phyloP scores from a whole-genome alignment of 2,797 vertebrate species.

The Parotocinclus haroldoi region DNA sequence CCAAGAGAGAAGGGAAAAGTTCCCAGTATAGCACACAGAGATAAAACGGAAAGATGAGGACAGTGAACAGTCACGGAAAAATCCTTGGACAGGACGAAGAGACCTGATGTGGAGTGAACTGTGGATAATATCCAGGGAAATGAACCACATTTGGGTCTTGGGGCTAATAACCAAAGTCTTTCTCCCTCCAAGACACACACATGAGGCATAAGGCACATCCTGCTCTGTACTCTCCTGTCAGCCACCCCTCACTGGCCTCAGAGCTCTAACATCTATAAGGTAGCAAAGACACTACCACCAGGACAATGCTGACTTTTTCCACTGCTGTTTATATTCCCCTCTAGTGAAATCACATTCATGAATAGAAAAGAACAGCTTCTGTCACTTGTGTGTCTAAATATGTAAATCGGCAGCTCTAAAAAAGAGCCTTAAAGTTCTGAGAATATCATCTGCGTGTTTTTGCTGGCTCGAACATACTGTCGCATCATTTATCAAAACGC shows the following conservation, averaged over 20 bases:
- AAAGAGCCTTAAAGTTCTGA: conserved; percentile 52
- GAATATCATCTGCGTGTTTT: conserved; percentile 58
- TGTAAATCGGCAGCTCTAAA: conserved; percentile 61
- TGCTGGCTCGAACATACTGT: conserved; percentile 56
- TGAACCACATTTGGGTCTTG: conserved; percentile 22
- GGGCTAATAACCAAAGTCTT: conserved; percentile 14
- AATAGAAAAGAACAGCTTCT: conserved; percentile 8
- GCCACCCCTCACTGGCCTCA: conserved; percentile 42
- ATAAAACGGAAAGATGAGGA: conserved; percentile 42
- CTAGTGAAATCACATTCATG: conserved; percentile 29
- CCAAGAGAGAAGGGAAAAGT: conserved; percentile 21
- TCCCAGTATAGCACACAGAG: conserved; percentile 42
- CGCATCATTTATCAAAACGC: conserved; percentile 53
- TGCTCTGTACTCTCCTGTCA: conserved; percentile 17
- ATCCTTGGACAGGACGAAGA: conserved; percentile 34
- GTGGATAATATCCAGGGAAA: conserved; percentile 43
- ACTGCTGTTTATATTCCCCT: conserved; percentile 21
- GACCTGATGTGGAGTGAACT: conserved; percentile 29
- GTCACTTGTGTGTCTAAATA: conserved; percentile 19
- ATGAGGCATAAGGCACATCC: conserved; percentile 26
- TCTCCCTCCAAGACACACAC: conserved; percentile 9
- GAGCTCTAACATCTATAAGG: conserved; percentile 34
- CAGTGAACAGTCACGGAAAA: conserved; percentile 22
- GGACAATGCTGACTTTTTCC: conserved; percentile 23
- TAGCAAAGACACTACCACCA: conserved; percentile 9